A percentile compares a stretch with the other conserved stretches of the same genome.
Conservation (phyloP, 2,113 vertebrate species). For the Archilochus colubris region DNA sequence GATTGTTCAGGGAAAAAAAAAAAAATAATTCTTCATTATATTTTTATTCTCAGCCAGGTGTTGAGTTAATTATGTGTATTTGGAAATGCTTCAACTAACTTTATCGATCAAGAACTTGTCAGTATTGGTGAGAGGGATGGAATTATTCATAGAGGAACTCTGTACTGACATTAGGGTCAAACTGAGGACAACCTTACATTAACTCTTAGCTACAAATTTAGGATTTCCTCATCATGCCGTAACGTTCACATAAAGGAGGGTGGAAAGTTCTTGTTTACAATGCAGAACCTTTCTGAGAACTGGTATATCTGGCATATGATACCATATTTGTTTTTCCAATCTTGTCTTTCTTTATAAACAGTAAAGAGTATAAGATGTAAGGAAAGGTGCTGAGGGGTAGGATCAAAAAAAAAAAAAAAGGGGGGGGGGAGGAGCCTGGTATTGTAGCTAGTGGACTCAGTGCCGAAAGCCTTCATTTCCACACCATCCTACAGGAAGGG, state of each 20-base stretch:
- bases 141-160: background rate
- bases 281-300: background rate
- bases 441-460: background rate
- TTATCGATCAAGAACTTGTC: background rate
- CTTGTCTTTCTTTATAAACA: background rate
- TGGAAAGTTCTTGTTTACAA: background rate
- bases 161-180: background rate
- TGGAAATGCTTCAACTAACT: background rate
- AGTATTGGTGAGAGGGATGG: background rate
- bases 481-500: background rate
- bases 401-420: background rate
- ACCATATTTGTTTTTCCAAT: background rate
- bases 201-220: background rate
- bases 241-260: background rate
- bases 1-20: background rate
- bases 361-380: background rate
- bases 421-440: background rate
- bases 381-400: background rate
- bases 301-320: background rate
- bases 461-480: background rate
- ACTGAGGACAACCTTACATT: background rate
- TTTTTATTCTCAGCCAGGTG: background rate
- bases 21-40: background rate
- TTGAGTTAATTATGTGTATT: background rate
- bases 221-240: background rate